Base-by-base conservation (phyloP, 2,113 vertebrate species). In the Nettapus auritus region DNA sequence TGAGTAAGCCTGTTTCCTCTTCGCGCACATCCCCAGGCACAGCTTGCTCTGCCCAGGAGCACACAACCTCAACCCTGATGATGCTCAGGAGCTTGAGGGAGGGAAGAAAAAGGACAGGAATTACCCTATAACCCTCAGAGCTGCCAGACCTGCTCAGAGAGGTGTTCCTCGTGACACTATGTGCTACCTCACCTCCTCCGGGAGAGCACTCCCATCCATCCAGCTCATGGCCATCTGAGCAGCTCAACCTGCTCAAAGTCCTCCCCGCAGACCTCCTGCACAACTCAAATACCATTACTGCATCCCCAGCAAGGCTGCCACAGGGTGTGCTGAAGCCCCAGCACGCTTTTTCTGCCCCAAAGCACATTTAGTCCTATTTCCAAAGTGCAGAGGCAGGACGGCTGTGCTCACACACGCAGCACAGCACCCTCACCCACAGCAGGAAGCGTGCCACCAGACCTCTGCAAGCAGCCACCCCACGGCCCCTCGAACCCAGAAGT, bases 361-460 rank as follows among this genome's bases (percentile, higher is more conserved):
- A 44, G 18, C 33, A 66, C 31, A 60, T 31, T 50, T 25, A 90
- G 33, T 8, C 26, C 40, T 71, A 38, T 66, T 40, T 33, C 25
- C 44, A 62, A 56, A 13, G 38, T 59, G 44, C 48, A 77, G 77
- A 60, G 57, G 23, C 7, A n/a, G 42, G 42, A 80, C 77, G 34
- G 19, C 20, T 66, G 26, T 60, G 48, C 29, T 74, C 60, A 38
- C 1, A 26, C 0, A 1, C 28, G 3, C 8, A 59, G 56, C 22
- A 22, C 53, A 64, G 77, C 34, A 86, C 6, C n/a, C 38, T 68
- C 29, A 15, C 5, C 33, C 59, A 38, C 16, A 74, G 84, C 71
- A 36, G 50, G 29, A 38, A 83, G 56, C 0, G 1, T 0, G 2
- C 5, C 16, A 20, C 29, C 16, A 9, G 10, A 69, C 13, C 63